phyloP scores from a whole-genome alignment of 2,113 vertebrate genomes.

The Centrocercus urophasianus region DNA sequence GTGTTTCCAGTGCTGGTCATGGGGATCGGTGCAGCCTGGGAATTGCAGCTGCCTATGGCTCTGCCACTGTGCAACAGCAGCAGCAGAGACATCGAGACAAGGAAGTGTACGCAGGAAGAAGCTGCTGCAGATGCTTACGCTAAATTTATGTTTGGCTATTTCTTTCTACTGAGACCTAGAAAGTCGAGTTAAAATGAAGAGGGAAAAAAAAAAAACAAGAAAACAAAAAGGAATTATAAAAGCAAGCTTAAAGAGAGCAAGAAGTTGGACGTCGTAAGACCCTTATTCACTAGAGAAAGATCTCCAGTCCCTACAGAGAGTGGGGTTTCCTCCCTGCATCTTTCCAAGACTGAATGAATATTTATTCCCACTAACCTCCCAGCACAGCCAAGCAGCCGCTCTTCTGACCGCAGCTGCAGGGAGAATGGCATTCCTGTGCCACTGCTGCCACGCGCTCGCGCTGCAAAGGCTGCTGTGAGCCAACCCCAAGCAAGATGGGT shows the following conservation, averaged over 20 bases:
- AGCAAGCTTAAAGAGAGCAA: background rate
- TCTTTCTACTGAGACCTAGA: background rate
- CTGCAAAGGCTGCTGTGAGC: background rate
- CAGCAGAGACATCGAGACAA: background rate
- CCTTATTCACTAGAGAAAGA: background rate
- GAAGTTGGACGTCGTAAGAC: background rate
- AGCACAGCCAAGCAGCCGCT: background rate
- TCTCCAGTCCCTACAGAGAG: background rate
- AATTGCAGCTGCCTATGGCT: background rate
- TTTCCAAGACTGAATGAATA: background rate
- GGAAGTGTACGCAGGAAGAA: background rate
- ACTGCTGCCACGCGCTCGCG: fast-evolving
- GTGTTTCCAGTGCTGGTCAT: background rate
- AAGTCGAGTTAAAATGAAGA: background rate
- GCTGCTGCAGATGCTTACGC: background rate
- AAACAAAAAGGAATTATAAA: background rate
- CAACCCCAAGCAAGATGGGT: background rate
- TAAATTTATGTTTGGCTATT: background rate
- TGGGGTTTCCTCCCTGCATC: background rate
- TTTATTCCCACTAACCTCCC: background rate
- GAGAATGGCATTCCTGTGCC: fast-evolving
- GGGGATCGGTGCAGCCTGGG: background rate
- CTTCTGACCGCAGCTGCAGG: background rate
- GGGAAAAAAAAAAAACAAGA: fast-evolving
- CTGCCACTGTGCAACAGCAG: background rate